Conservation (phyloP, 2,888 invertebrate genomes). For the Hydrotaea diabolus region DNA sequence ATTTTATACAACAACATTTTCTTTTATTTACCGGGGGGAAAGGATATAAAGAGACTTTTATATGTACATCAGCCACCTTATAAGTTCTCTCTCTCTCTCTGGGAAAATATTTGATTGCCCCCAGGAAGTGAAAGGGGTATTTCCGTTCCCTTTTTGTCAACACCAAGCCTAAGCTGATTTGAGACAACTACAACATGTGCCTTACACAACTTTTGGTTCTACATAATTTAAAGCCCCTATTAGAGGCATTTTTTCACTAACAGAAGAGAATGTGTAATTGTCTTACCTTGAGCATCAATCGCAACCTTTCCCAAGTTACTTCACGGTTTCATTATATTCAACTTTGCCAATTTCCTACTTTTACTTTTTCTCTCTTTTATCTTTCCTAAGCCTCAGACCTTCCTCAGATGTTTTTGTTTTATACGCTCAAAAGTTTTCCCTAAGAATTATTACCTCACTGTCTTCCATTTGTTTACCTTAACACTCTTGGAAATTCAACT, state of each 20-base stretch:
- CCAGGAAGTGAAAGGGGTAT: not conserved
- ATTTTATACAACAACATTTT: slow-evolving; percentile 10
- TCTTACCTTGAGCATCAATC: not conserved
- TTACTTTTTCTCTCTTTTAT: not conserved
- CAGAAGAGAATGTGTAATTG: not conserved
- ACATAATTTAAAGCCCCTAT: slow-evolving; percentile 7
- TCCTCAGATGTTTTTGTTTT: not conserved
- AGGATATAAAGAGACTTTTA: not conserved
- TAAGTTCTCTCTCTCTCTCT: too few relatives aligned
- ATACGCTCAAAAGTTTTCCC: not conserved
- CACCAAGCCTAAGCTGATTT: not conserved
- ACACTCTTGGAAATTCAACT: not conserved
- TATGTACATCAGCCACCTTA: not conserved
- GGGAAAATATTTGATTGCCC: not conserved
- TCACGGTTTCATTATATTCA: not conserved
- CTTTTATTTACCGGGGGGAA: not conserved
- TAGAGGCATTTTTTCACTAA: not conserved
- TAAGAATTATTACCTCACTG: not conserved
- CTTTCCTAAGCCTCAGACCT: not conserved
- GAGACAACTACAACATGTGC: not conserved
- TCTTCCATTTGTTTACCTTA: not conserved
- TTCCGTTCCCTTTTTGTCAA: not conserved
- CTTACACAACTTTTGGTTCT: not conserved
- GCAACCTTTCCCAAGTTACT: not conserved
- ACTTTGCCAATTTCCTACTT: slow-evolving; percentile 2